Base-by-base conservation (phyloP, 1,140 invertebrate species). In the Leptinotarsa lineolata region DNA sequence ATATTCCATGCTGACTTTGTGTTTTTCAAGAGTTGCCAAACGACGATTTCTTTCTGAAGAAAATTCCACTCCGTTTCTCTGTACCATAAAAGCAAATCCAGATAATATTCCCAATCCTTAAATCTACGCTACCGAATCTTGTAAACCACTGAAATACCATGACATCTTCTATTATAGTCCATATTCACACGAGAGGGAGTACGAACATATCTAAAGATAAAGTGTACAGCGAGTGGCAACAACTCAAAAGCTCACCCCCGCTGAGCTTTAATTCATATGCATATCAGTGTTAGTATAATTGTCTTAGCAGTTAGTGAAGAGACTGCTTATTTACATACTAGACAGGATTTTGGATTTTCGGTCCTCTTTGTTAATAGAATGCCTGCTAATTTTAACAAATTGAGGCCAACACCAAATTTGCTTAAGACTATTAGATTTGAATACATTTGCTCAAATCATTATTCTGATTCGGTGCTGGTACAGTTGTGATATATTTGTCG, bases 301-400 rank as follows among this genome's bases (percentile, higher is more conserved):
- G 67, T 24, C 67, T 68, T 21, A 68, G 46, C 48, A 68, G 67
- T 68, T 46, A 68, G 45, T 20, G 46, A 54, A 68, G 65, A 67
- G 44, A 48, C 46, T 20, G 67, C 64, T 66, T 68, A 68, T 68
- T 68, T 68, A 68, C 67, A 68, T 68, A 68, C n/a, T 54, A 68
- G 8, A 68, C 44, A 58, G 44, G 67, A 68, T 68, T 68, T 68
- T 68, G 22, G 44, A 68, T 54, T 68, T 63, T 20, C 60, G 16
- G 20, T 30, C 24, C 65, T 67, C 65, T 67, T 45, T 67, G 30
- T 30, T 67, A 45, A 67, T 45, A 67, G 65, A 67, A 67, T 39
- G 65, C 65, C 65, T 15, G 39, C 65, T 67, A 67, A 67, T 67
- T 67, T 67, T 15, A 30, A 67, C 65, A 30, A 67, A 67, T 67